phyloP scores from a whole-genome alignment of 2,888 invertebrate species.

The Halocaridina rubra region DNA sequence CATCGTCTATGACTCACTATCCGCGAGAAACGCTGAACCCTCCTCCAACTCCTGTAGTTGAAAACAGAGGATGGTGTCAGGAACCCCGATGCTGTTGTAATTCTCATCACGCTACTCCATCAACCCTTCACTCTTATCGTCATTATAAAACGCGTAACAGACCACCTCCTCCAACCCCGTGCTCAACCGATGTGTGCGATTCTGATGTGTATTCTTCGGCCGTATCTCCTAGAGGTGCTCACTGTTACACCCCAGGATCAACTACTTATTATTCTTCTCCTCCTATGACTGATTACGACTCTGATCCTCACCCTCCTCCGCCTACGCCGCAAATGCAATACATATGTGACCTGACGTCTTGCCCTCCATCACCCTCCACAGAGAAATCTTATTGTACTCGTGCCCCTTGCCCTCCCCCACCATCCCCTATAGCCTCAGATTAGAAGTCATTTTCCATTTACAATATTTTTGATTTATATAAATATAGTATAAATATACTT shows the following conservation, averaged over 20 bases:
- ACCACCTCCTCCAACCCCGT: slow-evolving; percentile 94
- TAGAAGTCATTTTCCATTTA: not conserved
- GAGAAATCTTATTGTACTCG: slow-evolving; percentile 51
- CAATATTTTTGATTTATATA: slow-evolving; percentile 1
- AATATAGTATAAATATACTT: slow-evolving; percentile 11
- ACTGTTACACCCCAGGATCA: slow-evolving; percentile 48
- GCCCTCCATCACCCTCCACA: slow-evolving; percentile 57
- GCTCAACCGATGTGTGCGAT: slow-evolving; percentile 90
- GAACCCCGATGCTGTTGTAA: slow-evolving; percentile 62
- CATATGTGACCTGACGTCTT: slow-evolving; percentile 53
- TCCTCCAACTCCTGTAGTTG: slow-evolving; percentile 89
- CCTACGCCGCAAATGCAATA: slow-evolving; percentile 52
- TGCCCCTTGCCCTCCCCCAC: slow-evolving; percentile 57
- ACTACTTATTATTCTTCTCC: slow-evolving; percentile 58
- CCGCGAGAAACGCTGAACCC: slow-evolving; percentile 90
- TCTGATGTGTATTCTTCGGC: slow-evolving; percentile 55
- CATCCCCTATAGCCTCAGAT: slow-evolving; percentile 57
- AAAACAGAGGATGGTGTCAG: slow-evolving; percentile 66
- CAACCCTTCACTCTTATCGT: slow-evolving; percentile 73
- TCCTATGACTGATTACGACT: slow-evolving; percentile 58
- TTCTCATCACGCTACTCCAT: slow-evolving; percentile 46
- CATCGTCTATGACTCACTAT: slow-evolving; percentile 75
- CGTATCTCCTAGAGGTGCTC: slow-evolving; percentile 37
- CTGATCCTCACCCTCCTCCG: slow-evolving; percentile 56
- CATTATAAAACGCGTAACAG: slow-evolving; percentile 78